These are phyloP conservation scores for Macrotus californicus DNA, from an alignment of 2,113 vertebrate species.

Conservation along the genomic window DNA sequence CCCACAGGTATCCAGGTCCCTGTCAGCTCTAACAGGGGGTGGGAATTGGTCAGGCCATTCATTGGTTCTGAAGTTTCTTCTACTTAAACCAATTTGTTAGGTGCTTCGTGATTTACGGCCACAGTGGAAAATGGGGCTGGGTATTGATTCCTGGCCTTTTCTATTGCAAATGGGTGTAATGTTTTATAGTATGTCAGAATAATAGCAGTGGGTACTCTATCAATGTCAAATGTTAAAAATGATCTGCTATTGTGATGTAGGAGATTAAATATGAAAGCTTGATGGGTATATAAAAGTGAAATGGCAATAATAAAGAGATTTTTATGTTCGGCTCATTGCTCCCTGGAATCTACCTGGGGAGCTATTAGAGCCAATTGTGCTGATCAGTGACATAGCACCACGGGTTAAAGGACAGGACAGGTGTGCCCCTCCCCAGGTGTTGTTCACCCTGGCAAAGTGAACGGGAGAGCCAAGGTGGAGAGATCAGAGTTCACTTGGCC, in stretches of 20 bases:
- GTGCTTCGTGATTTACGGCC: conserved; percentile 82
- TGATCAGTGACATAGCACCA: conserved; percentile 69
- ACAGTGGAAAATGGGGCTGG: conserved; percentile 80
- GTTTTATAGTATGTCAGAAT: conserved; percentile 89
- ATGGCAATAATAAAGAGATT: conserved; percentile 86
- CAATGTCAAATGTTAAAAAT: conserved; percentile 90
- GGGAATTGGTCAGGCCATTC: conserved; percentile 72
- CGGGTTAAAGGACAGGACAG: conserved; percentile 67
- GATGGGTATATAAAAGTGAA: conserved; percentile 86
- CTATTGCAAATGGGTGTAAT: conserved; percentile 86
- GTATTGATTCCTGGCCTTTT: conserved; percentile 89
- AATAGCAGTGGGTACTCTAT: conserved; percentile 86
- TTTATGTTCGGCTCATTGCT: conserved; percentile 83
- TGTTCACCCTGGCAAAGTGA: not conserved
- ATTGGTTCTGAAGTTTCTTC: conserved; percentile 83
- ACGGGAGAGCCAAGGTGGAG: not conserved
- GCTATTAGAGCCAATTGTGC: conserved; percentile 72
- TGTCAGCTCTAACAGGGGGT: conserved; percentile 70
- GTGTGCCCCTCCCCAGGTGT: not conserved
- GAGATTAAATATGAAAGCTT: conserved; percentile 88
- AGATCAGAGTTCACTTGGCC: not conserved
- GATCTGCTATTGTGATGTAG: conserved; percentile 87
- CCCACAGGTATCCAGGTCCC: not conserved
- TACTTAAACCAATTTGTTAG: conserved; percentile 87
- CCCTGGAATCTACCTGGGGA: conserved; percentile 78